phyloP scores from a whole-genome alignment of 1,140 invertebrate species.

The Pogonus chalceus region DNA sequence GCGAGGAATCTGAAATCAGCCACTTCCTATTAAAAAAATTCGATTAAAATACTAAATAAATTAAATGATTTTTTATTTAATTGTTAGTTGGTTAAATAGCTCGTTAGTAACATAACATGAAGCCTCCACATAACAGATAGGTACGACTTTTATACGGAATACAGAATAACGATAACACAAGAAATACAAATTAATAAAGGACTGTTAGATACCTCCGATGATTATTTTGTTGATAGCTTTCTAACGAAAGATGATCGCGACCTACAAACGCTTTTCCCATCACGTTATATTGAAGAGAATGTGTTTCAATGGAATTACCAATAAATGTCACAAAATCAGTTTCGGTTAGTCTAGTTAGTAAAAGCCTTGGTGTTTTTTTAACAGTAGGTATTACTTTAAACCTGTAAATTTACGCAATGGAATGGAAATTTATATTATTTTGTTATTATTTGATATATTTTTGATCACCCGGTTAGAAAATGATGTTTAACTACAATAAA shows the following conservation, averaged over 20 bases:
- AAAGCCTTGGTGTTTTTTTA: not conserved
- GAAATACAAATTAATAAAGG: not conserved
- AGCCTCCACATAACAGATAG: not conserved
- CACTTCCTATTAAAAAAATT: too few species aligned
- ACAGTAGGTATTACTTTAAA: slow-evolving; percentile 14
- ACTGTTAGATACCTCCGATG: not conserved
- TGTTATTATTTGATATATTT: not conserved
- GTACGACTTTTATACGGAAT: not conserved
- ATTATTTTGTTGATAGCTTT: not conserved
- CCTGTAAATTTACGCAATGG: slow-evolving; percentile 15
- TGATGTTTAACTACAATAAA: not conserved
- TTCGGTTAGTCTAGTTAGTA: slow-evolving; percentile 16
- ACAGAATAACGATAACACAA: not conserved
- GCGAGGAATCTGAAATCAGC: slow-evolving; percentile 44
- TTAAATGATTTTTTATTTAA: too few species aligned
- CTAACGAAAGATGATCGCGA: not conserved
- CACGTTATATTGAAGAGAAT: slow-evolving; percentile 42
- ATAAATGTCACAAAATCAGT: slow-evolving; percentile 37
- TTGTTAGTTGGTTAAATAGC: too few species aligned
- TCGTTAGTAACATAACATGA: not conserved
- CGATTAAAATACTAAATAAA: too few species aligned
- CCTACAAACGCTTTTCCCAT: slow-evolving; percentile 34
- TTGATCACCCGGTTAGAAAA: slow-evolving; percentile 4
- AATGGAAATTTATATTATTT: not conserved
- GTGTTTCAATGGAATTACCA: slow-evolving; percentile 43